Evolutionary conservation across 2,888 invertebrate species (phyloP).

Genomic region (Deroplatys truncata): DNA sequence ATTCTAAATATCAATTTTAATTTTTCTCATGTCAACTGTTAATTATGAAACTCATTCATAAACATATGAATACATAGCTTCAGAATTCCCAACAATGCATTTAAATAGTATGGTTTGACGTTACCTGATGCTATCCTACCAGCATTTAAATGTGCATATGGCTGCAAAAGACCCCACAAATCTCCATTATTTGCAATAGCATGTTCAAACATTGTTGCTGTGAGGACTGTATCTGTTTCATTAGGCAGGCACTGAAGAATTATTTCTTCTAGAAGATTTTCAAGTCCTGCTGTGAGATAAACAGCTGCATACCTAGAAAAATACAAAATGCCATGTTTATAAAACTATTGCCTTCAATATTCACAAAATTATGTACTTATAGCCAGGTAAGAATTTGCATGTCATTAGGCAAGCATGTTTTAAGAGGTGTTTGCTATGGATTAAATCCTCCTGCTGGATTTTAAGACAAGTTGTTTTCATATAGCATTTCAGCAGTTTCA

Average conservation of each 20-base stretch:
- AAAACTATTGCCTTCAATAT: not conserved
- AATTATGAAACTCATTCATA: no score
- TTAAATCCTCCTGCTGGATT: no score
- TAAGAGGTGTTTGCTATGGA: no score
- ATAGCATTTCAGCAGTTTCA: no score
- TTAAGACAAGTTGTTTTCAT: no score
- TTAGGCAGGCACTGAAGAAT: constrained; percentile 63
- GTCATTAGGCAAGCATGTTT: no score
- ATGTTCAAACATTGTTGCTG: constrained; percentile 76
- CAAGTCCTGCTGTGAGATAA: constrained; percentile 83
- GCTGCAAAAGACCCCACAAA: constrained; percentile 85
- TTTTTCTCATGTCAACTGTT: no score
- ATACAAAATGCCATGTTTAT: not conserved
- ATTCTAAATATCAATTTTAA: no score
- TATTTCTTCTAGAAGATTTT: constrained; percentile 85
- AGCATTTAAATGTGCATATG: constrained; percentile 85
- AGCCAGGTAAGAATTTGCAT: no score
- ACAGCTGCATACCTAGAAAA: constrained; percentile 73
- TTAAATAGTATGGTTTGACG: not conserved
- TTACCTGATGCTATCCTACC: constrained; percentile 80
- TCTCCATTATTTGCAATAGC: constrained; percentile 83
- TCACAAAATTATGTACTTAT: no score
- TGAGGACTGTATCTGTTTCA: constrained; percentile 59
- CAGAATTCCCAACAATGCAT: no score
- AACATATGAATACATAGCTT: no score